Evolutionary conservation across 2,797 vertebrate species (phyloP).

Genomic region (Meda fulgida): DNA sequence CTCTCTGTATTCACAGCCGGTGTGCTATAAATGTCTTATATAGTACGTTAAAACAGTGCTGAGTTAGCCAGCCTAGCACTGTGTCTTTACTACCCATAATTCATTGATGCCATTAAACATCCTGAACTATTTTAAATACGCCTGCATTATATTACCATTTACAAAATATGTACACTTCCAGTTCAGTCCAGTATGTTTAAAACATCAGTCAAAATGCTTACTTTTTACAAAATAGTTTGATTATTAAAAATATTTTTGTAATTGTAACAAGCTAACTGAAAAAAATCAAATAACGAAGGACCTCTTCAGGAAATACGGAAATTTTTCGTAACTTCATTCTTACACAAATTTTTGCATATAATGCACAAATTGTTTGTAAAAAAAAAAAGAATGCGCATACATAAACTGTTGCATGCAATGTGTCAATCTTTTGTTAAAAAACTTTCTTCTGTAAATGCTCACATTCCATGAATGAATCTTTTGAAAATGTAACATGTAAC

Average conservation of each 20-base stretch:
- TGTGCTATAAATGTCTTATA: constrained; percentile 43
- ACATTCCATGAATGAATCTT: neutral
- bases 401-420: neutral
- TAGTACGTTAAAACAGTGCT: constrained; percentile 37
- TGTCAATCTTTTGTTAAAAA: neutral
- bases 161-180: constrained; percentile 63
- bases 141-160: constrained; percentile 61
- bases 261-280: constrained; percentile 29
- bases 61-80: constrained; percentile 43
- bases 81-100: constrained; percentile 42
- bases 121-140: constrained; percentile 57
- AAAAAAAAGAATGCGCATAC: neutral
- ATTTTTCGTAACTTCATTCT: neutral
- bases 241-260: constrained; percentile 41
- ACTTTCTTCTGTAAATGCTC: neutral
- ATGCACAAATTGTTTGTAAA: neutral
- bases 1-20: constrained; percentile 45
- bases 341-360: neutral
- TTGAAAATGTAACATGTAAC: neutral
- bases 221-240: constrained; percentile 53
- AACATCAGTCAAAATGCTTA: constrained; percentile 39
- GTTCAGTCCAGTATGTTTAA: constrained; percentile 56
- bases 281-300: constrained; percentile 33
- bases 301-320: neutral
- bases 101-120: constrained; percentile 39